Percentiles rank a stretch among this genome's conserved stretches.
Evolutionary conservation across 2,797 vertebrate species (phyloP).

Genomic region (Neoniphon sammara): DNA sequence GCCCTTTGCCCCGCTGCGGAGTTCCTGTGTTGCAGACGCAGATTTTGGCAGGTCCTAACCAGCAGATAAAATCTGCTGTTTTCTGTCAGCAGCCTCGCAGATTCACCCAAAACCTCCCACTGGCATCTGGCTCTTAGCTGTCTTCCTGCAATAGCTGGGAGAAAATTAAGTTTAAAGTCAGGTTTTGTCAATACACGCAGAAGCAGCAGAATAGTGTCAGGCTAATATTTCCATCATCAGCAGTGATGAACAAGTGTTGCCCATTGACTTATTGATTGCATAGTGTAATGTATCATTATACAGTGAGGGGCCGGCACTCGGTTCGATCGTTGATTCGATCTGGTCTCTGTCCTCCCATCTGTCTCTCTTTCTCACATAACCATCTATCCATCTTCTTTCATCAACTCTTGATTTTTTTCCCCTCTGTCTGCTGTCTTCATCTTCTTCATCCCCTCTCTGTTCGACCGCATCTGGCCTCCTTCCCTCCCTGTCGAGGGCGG

Average conservation of each 20-base stretch:
- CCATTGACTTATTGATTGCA: constrained; percentile 81
- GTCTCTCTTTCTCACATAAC: constrained; percentile 82
- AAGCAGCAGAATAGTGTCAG: constrained; percentile 59
- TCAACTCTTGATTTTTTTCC: constrained; percentile 41
- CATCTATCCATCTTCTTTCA: constrained; percentile 77
- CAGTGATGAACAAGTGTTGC: constrained; percentile 77
- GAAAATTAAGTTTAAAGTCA: constrained; percentile 78
- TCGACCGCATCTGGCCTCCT: constrained; percentile 45
- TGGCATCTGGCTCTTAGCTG: constrained; percentile 75
- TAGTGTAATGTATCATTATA: constrained; percentile 81
- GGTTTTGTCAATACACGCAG: constrained; percentile 66
- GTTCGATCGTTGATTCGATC: constrained; percentile 73
- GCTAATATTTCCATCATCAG: constrained; percentile 78
- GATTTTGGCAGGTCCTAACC: background rate
- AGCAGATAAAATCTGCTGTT: constrained; percentile 17
- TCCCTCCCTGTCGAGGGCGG: constrained; percentile 27
- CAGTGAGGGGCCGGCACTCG: constrained; percentile 73
- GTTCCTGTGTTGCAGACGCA: constrained; percentile 1
- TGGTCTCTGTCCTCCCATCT: constrained; percentile 76
- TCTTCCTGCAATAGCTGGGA: constrained; percentile 31
- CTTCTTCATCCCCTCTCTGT: constrained; percentile 37
- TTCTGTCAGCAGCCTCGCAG: background rate
- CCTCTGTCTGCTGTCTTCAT: constrained; percentile 16
- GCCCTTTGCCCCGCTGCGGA: constrained; percentile 13
- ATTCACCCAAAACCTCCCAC: constrained; percentile 36